These are phyloP conservation scores for Cryptoblepharus egeriae DNA, from an alignment of 2,797 vertebrate genomes.

Conservation along the genomic window DNA sequence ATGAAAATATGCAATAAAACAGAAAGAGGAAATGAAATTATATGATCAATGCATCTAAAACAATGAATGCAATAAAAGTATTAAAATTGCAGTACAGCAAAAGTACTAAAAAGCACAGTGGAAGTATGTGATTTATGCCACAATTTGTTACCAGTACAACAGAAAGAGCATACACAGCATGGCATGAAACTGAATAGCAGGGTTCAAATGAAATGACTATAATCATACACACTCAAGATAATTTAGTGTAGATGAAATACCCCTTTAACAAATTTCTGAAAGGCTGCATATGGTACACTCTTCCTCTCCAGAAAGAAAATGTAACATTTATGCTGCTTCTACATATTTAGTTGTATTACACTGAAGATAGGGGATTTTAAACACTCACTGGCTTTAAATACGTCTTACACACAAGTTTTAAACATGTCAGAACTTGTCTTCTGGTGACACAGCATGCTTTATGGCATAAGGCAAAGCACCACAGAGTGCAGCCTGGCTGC, in stretches of 20 bases:
- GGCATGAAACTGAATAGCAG: background rate
- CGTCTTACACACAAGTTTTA: too few relatives aligned
- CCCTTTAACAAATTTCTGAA: background rate
- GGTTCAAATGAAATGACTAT: background rate
- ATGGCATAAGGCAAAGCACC: too few relatives aligned
- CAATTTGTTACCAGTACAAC: background rate
- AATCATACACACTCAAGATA: background rate
- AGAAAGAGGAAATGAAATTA: background rate
- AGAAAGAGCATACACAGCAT: background rate
- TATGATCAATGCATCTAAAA: background rate
- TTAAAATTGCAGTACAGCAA: background rate
- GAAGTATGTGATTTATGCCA: background rate
- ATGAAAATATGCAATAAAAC: background rate
- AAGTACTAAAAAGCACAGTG: background rate
- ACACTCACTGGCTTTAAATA: too few relatives aligned
- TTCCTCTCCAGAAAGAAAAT: background rate
- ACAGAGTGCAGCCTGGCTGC: too few relatives aligned
- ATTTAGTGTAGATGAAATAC: background rate
- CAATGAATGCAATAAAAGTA: background rate
- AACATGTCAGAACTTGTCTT: too few relatives aligned
- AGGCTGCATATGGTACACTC: background rate
- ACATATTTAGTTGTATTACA: background rate
- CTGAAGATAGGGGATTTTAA: background rate
- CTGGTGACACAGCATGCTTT: too few relatives aligned
- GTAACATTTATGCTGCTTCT: background rate